Evolutionary conservation across 2,888 invertebrate genomes (phyloP), one percentile per base, ranked within the genome.

Genomic region (Mythimna vitellina): DNA sequence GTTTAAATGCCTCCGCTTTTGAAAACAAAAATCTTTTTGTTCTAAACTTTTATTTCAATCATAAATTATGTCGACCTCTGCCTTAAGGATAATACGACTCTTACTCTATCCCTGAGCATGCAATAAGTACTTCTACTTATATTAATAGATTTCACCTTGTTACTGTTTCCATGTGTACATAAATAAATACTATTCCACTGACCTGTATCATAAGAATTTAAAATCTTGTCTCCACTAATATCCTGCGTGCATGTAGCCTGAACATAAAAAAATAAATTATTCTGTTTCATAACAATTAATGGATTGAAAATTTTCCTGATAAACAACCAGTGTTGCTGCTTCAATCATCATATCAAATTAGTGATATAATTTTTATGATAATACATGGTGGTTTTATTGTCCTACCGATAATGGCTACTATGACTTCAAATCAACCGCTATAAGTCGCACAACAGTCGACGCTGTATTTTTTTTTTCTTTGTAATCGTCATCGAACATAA

Each of bases 161-260:
- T 6, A 17, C 6, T 46, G 46, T 46, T 46, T 46, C 42, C 42
- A 46, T 7, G 46, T 46, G 46, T 46, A 46, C 46, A 46, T 46
- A 20, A 20, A 46, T 20, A 17, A 46, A 46, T 46, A 46, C 49
- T n/a, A 51, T 51, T 58, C 72, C 54, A 85, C 89, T 89, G 86
- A 94, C 94, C 92, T 89, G 84, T 80, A 54, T 69, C 77, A 85
- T 89, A 90, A 42, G 86, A 82, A 49, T 86, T 86, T 42, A 63
- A 73, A 12, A 81, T 29, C 22, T 71, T 68, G 25, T 75, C 76
- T 35, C 85, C 87, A 70, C 88, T 90, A 66, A 86, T 46, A 14
- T 46, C n/a, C 49, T 51, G 49, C 8, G 2, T 85, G 70, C 89
- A 89, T 49, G 83, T 75, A 58, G 83, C 79, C 92, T 92, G 86